Base-by-base conservation (phyloP, 2,888 invertebrate species). In the Lithophane ornitopus region DNA sequence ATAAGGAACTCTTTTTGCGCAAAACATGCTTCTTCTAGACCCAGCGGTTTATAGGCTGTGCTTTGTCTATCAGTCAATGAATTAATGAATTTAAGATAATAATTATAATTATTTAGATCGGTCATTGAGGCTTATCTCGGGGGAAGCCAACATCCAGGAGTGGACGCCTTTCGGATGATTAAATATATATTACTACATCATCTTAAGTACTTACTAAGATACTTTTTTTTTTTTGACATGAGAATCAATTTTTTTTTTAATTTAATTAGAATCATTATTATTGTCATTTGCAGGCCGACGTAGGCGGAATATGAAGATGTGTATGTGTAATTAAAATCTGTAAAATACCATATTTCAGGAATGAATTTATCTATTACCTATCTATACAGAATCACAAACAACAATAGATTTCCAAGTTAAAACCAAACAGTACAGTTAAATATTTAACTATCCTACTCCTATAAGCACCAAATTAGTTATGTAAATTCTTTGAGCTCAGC, bases 401-500 rank as follows among this genome's bases (percentile, higher is more conserved):
- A 68, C 34, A 63, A 67, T 58, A 63, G 39, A 59, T 39, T 68
- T 26, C 58, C 8, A 19, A 54, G 65, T 73, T 76, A 76, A 78
- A 52, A 65, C 61, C 22, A 69, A 76, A 74, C 71, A 59, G 26
- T 67, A 62, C 4, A 75, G 70, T 79, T 80, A 81, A 76, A 82
- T 79, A 80, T 81, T 85, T 66, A 73, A 82, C 82, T 82, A 78
- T 81, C 4, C 6, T 6, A 76, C 83, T 81, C 84, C 86, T 88
- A 87, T 92, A 89, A 90, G 86, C 84, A 81, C 74, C 72, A 87
- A 91, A 93, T 94, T 92, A 93, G 91, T 88, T 86, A 94, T 93
- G 94, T 91, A 92, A 94, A 94, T 94, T 91, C 93, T 90, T 91
- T 90, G 93, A 93, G 93, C 93, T 91, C 85, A 88, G 92, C 89